Percentiles rank a stretch among this genome's conserved stretches.
Evolutionary conservation across 2,113 vertebrate species (phyloP).

Genomic region (Leucosticte australis): DNA sequence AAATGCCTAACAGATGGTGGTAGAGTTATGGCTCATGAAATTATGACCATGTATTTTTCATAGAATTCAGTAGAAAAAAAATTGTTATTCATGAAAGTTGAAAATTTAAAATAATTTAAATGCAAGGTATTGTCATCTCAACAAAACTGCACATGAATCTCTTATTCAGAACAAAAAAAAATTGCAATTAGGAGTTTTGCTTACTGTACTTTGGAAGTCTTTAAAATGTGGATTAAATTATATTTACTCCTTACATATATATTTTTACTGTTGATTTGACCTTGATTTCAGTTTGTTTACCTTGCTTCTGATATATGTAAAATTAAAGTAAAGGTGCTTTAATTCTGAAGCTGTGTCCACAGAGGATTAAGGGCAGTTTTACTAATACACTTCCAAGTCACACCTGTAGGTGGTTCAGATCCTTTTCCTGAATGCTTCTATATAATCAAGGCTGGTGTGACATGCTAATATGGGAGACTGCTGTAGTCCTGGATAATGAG

Average conservation of each 20-base stretch:
- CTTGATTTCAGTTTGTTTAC: not conserved
- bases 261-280: not conserved
- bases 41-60: not conserved
- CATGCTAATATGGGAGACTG: not conserved
- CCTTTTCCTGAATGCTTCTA: not conserved
- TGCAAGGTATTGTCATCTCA: not conserved
- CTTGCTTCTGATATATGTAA: not conserved
- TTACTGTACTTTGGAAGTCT: not conserved
- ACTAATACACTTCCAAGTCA: not conserved
- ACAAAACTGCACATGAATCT: not conserved
- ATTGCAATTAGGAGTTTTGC: not conserved
- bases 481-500: conserved; percentile 1
- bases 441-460: not conserved
- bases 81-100: not conserved
- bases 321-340: not conserved
- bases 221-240: not conserved
- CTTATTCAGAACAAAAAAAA: not conserved
- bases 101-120: not conserved
- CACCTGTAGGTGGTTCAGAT: not conserved
- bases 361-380: not conserved
- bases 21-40: not conserved
- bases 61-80: not conserved
- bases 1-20: not conserved
- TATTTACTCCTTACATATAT: not conserved
- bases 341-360: not conserved